These are phyloP conservation scores for Pegoplata infirma DNA, from an alignment of 2,888 invertebrate genomes.

Conservation along the genomic window DNA sequence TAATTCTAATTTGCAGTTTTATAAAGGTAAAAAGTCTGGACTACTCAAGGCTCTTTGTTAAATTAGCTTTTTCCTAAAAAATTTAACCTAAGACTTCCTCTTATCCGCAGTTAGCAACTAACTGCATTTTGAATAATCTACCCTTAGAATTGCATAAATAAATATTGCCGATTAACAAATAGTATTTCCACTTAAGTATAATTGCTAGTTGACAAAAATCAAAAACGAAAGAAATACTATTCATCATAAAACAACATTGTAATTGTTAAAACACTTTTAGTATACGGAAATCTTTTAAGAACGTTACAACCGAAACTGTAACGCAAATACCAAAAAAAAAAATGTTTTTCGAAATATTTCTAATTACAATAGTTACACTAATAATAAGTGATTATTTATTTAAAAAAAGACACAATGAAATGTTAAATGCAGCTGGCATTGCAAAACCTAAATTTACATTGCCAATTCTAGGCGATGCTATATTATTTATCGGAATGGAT, in stretches of 20 bases:
- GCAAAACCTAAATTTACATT: conserved; percentile 62
- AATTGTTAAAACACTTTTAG: not conserved
- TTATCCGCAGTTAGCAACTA: too few relatives aligned
- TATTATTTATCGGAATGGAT: conserved; percentile 67
- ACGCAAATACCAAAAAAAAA: not conserved
- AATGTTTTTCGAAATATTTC: conserved; percentile 75
- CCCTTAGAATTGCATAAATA: too few relatives aligned
- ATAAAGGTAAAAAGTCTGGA: too few relatives aligned
- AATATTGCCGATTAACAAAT: too few relatives aligned
- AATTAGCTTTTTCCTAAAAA: too few relatives aligned
- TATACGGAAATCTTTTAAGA: not conserved
- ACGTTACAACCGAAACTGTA: conserved; percentile 32
- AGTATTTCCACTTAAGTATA: too few relatives aligned
- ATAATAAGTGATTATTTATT: conserved; percentile 15
- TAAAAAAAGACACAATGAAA: conserved; percentile 15
- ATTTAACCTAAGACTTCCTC: too few relatives aligned
- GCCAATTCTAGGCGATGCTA: conserved; percentile 70
- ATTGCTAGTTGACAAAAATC: too few relatives aligned
- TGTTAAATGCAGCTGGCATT: conserved; percentile 65
- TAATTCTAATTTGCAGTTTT: too few relatives aligned
- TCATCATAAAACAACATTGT: not conserved
- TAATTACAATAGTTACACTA: conserved; percentile 22
- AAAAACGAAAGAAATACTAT: too few relatives aligned
- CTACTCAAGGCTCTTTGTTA: too few relatives aligned
- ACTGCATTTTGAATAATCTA: too few relatives aligned